These are phyloP conservation scores for Deilephila porcellus DNA, from an alignment of 2,888 invertebrate genomes.

Conservation along the genomic window DNA sequence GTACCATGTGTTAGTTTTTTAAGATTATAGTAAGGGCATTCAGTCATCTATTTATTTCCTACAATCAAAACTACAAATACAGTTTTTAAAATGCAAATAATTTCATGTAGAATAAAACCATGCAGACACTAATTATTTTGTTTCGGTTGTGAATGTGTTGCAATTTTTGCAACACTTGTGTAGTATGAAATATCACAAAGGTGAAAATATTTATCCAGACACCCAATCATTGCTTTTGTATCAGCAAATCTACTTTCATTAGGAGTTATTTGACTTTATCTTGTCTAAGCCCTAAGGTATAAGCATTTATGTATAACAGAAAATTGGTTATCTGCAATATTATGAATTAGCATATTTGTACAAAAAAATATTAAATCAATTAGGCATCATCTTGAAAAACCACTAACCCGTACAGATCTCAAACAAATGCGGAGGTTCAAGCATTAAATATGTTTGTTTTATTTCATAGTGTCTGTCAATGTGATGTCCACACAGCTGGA, in stretches of 20 bases:
- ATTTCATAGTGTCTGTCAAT: neutral
- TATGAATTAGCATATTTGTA: neutral
- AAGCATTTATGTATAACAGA: slow-evolving; percentile 5
- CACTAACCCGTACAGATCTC: slow-evolving; percentile 23
- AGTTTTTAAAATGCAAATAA: slow-evolving; percentile 16
- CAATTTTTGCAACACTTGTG: slow-evolving; percentile 1
- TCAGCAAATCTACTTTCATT: neutral
- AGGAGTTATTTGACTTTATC: neutral
- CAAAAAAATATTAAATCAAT: neutral
- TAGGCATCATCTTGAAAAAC: neutral
- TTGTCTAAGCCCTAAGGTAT: neutral
- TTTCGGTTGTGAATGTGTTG: slow-evolving; percentile 13
- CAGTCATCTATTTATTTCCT: neutral
- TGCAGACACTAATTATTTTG: neutral
- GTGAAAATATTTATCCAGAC: neutral
- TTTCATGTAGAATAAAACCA: neutral
- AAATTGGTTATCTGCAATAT: neutral
- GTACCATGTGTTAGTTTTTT: neutral
- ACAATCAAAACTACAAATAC: neutral
- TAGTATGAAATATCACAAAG: neutral
- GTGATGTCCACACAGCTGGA: slow-evolving; percentile 4
- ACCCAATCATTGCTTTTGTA: neutral
- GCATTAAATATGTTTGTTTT: slow-evolving; percentile 22
- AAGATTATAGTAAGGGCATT: neutral
- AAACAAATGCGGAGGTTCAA: slow-evolving; percentile 21